Conservation (phyloP, 92 coral and sea anemone species). For the Porites cylindrica region DNA sequence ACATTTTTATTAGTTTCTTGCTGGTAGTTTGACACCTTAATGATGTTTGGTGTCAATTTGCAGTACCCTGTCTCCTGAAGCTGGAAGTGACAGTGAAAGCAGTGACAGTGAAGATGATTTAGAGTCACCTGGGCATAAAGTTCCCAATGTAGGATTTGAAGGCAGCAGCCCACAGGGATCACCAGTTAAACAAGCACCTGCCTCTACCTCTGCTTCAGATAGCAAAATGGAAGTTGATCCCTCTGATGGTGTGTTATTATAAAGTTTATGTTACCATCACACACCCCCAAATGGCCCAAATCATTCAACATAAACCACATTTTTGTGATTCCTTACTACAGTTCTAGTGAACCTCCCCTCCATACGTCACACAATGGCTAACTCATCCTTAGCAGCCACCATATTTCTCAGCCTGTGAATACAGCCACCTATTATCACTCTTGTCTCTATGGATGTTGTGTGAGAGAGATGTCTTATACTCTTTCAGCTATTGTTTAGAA, state of each 20-base stretch:
- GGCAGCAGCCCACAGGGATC: slow-evolving; percentile 77
- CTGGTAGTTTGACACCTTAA: not conserved
- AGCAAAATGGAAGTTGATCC: slow-evolving; percentile 91
- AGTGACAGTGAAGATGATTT: slow-evolving; percentile 91
- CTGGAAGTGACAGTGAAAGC: slow-evolving; percentile 93
- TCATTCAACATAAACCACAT: no score
- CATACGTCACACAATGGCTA: no score
- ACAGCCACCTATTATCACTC: no score
- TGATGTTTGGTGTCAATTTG: not conserved
- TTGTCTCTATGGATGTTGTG: no score
- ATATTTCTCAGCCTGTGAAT: no score
- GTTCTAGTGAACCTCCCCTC: no score
- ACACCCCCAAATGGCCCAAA: no score
- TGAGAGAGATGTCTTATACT: no score
- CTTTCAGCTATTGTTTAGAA: no score
- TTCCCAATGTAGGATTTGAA: slow-evolving; percentile 14
- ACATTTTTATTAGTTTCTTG: not conserved
- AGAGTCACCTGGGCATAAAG: slow-evolving; percentile 70
- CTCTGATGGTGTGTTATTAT: slow-evolving; percentile 61
- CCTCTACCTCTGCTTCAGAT: slow-evolving; percentile 57
- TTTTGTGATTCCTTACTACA: no score
- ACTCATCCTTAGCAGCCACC: no score
- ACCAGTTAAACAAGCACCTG: slow-evolving; percentile 61
- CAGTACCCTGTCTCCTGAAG: slow-evolving; percentile 70
- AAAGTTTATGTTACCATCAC: no score